Evolutionary conservation across 2,888 invertebrate species (phyloP), one percentile per base, ranked within the genome.

Genomic region (Meghimatium bilineatum): DNA sequence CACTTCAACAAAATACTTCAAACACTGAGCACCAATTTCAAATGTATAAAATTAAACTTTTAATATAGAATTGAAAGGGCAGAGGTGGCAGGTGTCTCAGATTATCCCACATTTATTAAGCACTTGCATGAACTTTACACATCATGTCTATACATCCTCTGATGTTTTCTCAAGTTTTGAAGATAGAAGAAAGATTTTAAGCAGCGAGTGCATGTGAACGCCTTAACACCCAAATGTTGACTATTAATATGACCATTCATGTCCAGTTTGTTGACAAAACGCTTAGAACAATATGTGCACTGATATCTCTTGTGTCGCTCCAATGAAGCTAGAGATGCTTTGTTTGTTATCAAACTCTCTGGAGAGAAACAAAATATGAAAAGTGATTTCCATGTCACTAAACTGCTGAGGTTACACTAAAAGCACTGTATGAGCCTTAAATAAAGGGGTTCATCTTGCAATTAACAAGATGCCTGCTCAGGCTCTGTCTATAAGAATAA

Each of bases 401-500:
- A 26, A 74, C 74, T 74, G 74, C 44, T 52, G 72, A 44, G 44
- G 52, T 74, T 38, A 49, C 44, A 17, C 49, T 74, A 17, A 38
- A 1, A n/a, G 49, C 44, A 44, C 71, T 74, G 72, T 8, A 1
- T 17, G n/a, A 36, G 5, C 20, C 3, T 49, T 74, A 74, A 32
- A 74, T 52, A 52, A 52, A 74, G 6, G 52, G 77, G n/a, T 72
- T 78, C 71, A 49, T 71, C 36, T 78, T 84, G 63, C 86, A 86
- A 38, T 66, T 74, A 6, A 85, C 49, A 67, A 82, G 69, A 71
- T 86, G 86, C 52, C 85, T 84, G 66, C 80, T 83, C 63, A 82
- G 83, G 69, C 83, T 86, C 77, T 86, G 84, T 34, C 80, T 82
- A 36, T 86, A 86, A 17, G 85, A 85, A 69, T 82, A 86, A 32